Conservation (phyloP, 2,113 vertebrate species). For the Phyllostomus hastatus region DNA sequence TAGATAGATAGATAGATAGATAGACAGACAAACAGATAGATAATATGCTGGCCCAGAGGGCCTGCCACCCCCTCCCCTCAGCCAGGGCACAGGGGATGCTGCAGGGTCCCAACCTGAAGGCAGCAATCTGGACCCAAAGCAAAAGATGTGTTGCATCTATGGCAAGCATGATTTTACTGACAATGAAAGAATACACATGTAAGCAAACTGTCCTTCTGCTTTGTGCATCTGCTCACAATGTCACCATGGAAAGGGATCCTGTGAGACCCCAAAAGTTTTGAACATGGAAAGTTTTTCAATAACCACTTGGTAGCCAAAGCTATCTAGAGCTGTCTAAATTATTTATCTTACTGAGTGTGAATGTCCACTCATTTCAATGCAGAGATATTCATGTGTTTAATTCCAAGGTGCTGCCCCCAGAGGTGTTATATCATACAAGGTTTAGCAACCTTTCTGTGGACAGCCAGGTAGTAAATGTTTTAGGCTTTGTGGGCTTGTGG, state of each 20-base stretch:
- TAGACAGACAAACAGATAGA: too few species aligned
- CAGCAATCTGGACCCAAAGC: neutral
- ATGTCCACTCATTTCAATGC: neutral
- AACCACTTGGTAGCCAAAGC: neutral
- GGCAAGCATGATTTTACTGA: neutral
- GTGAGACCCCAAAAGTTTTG: neutral
- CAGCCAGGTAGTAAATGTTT: neutral
- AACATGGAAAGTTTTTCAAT: neutral
- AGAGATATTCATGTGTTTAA: neutral
- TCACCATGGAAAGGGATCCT: too few species aligned
- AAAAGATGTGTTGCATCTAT: neutral
- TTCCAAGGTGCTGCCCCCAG: neutral
- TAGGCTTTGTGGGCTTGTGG: neutral
- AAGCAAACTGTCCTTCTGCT: neutral
- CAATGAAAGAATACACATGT: accelerated
- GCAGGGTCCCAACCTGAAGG: neutral
- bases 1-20: neutral
- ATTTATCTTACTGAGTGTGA: neutral
- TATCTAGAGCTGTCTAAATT: neutral
- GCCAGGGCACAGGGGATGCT: neutral
- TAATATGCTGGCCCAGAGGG: neutral
- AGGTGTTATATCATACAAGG: too few species aligned
- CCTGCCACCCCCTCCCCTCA: neutral
- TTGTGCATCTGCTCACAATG: neutral
- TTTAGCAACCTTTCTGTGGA: neutral